phyloP scores from a whole-genome alignment of 2,113 vertebrate genomes.

The Saguinus midas region DNA sequence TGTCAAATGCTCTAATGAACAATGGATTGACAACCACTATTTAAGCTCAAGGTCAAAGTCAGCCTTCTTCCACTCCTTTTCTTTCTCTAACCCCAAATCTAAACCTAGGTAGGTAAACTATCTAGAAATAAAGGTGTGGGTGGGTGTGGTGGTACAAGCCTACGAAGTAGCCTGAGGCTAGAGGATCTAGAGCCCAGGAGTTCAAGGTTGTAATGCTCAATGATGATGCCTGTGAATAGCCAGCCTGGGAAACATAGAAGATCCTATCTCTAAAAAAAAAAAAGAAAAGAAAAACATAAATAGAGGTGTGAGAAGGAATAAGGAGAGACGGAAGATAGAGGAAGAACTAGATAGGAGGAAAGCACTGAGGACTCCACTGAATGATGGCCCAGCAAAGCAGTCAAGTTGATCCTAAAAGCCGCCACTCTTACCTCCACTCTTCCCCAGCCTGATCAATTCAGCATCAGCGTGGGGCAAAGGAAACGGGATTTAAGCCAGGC shows the following conservation, averaged over 20 bases:
- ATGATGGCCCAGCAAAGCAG: background rate
- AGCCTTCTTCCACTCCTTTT: background rate
- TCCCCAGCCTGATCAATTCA: background rate
- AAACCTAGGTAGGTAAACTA: background rate
- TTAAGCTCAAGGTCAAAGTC: background rate
- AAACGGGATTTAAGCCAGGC: background rate
- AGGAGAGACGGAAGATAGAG: background rate
- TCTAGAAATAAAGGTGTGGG: background rate
- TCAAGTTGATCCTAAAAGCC: background rate
- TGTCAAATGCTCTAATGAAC: background rate
- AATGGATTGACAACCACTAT: background rate
- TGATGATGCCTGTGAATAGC: background rate
- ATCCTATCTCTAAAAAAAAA: background rate
- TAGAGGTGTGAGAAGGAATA: background rate
- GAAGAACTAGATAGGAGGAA: background rate
- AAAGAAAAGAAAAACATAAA: background rate
- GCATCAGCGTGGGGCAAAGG: background rate
- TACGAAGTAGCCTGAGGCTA: background rate
- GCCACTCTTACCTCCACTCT: background rate
- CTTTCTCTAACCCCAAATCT: background rate
- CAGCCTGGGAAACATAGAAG: background rate
- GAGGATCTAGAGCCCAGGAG: background rate
- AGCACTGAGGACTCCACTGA: background rate
- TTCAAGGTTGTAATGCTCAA: background rate
- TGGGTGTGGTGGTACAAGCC: background rate